Conservation (phyloP, 2,888 invertebrate genomes). For the Lepidocyrtoides sp. region DNA sequence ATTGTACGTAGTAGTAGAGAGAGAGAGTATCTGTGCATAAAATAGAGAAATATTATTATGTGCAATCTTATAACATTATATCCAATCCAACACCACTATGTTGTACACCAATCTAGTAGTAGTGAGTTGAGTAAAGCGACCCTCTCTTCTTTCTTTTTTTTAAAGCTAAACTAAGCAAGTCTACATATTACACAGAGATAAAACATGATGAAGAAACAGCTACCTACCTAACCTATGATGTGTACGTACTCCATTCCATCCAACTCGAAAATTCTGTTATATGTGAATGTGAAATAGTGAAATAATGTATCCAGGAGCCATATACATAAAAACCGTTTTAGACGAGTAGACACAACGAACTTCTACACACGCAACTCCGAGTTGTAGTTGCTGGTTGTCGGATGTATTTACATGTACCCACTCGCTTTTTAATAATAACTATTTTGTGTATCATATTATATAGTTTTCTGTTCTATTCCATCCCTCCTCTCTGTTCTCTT, state of each 20-base stretch:
- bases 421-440: slow-evolving; percentile 12
- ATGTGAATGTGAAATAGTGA: neutral
- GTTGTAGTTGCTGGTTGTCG: neutral
- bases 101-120: too few species aligned
- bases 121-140: neutral
- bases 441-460: neutral
- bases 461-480: neutral
- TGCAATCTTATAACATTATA: too few species aligned
- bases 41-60: too few species aligned
- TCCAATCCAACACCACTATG: too few species aligned
- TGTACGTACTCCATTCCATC: neutral
- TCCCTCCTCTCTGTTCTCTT: neutral
- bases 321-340: slow-evolving; percentile 33
- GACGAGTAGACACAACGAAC: slow-evolving; percentile 18
- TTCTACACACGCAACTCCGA: neutral
- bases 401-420: neutral
- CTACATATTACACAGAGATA: neutral
- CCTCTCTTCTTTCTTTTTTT: neutral
- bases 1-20: neutral
- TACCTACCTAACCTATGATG: neutral
- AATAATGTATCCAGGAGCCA: neutral
- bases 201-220: neutral
- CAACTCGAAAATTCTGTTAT: neutral
- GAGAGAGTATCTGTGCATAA: too few species aligned
- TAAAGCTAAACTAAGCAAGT: too few species aligned